Conservation (phyloP, 1,140 invertebrate genomes). For the Druon quercuslanigerum region DNA sequence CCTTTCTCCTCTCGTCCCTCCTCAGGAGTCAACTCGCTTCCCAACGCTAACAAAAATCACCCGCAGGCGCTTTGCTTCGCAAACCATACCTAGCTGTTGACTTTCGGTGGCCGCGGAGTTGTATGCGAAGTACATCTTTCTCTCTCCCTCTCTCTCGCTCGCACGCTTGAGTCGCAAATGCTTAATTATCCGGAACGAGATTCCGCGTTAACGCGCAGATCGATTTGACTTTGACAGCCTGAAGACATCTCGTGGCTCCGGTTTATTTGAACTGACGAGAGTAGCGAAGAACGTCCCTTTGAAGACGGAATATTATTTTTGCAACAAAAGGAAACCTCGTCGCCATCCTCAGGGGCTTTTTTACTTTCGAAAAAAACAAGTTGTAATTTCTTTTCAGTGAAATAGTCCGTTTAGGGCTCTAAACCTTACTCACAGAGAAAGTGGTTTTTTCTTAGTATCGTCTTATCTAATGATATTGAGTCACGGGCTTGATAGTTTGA, state of each 20-base stretch:
- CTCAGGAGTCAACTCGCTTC: conserved; percentile 41
- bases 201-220: conserved; percentile 40
- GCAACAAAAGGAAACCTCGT: not conserved
- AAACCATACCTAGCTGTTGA: conserved; percentile 53
- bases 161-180: conserved; percentile 45
- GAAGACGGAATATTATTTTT: not conserved
- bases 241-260: conserved; percentile 30
- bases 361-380: not conserved
- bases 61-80: conserved; percentile 35
- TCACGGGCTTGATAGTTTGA: no score
- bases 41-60: conserved; percentile 43
- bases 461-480: no score
- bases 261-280: not conserved
- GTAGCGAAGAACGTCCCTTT: not conserved
- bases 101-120: conserved; percentile 47
- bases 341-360: not conserved
- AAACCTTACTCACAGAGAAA: not conserved
- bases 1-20: conserved; percentile 44
- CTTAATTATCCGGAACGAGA: conserved; percentile 48
- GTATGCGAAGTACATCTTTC: conserved; percentile 34
- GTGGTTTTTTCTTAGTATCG: no score
- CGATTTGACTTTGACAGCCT: conserved; percentile 38
- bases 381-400: not conserved
- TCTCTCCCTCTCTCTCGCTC: not conserved
- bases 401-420: not conserved